Conservation (phyloP, 2,888 invertebrate species). For the Drosophila rubida region DNA sequence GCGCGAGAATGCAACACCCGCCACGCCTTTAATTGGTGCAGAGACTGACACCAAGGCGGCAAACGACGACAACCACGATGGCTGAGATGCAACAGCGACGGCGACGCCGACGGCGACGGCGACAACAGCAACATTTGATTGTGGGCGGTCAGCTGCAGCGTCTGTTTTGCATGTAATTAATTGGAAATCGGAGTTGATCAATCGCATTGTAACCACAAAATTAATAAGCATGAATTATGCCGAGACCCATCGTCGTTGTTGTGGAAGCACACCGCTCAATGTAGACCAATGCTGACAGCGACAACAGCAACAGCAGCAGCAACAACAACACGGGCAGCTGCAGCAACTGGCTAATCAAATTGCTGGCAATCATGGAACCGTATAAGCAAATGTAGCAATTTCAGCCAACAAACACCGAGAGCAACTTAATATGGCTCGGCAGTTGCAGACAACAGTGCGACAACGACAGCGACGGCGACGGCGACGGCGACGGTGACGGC, state of each 20-base stretch:
- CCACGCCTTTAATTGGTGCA: constrained; percentile 60
- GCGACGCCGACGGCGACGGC: constrained; percentile 3
- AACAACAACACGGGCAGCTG: constrained; percentile 16
- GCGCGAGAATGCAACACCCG: constrained; percentile 67
- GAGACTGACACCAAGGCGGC: constrained; percentile 44
- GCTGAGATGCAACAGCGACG: constrained; percentile 1
- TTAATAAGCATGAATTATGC: constrained; percentile 75
- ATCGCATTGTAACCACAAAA: constrained; percentile 73
- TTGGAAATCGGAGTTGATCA: constrained; percentile 77
- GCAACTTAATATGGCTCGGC: constrained; percentile 71
- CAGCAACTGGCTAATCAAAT: constrained; percentile 72
- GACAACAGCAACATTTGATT: constrained; percentile 19
- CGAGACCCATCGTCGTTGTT: constrained; percentile 35
- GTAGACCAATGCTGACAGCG: constrained; percentile 63
- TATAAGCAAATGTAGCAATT: constrained; percentile 79
- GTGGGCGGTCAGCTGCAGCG: constrained; percentile 45
- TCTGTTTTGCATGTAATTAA: constrained; percentile 67
- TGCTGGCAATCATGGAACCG: constrained; percentile 77
- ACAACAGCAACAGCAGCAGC: constrained; percentile 28
- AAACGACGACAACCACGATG: constrained; percentile 9
- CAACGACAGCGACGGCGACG: constrained; percentile 26
- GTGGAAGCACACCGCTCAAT: constrained; percentile 61
- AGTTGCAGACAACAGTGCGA: constrained; percentile 64
- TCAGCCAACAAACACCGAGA: constrained; percentile 73
- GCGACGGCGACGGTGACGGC: constrained; percentile 42